Percentiles rank a stretch among this genome's conserved stretches.
Evolutionary conservation across 1,140 invertebrate genomes (phyloP).

Genomic region (Condylostylus longicornis): DNA sequence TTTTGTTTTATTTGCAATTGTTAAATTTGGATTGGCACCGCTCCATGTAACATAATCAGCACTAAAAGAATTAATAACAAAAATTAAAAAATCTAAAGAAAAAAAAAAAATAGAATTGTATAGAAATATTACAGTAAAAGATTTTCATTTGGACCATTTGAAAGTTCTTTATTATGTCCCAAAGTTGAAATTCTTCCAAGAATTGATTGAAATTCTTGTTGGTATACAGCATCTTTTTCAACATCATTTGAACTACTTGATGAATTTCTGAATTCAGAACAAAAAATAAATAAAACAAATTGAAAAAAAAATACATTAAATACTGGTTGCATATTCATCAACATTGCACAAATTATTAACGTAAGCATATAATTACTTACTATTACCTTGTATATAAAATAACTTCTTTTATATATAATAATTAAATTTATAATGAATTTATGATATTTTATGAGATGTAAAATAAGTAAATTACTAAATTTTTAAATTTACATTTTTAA

Average conservation of each 20-base stretch:
- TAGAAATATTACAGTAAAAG: conserved; percentile 46
- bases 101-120: neutral
- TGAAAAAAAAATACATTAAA: no score
- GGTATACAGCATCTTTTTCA: conserved; percentile 32
- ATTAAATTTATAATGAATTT: no score
- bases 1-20: conserved; percentile 30
- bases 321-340: no score
- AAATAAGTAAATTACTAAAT: no score
- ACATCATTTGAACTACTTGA: conserved; percentile 8
- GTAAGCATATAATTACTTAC: no score
- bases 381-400: no score
- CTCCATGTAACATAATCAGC: conserved; percentile 56
- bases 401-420: no score
- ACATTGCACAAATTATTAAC: no score
- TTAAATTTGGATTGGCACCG: conserved; percentile 42
- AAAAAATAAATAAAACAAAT: neutral
- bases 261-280: neutral
- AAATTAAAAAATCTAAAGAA: neutral
- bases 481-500: no score
- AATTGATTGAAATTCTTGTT: conserved; percentile 35
- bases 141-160: conserved; percentile 49
- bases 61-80: conserved; percentile 29
- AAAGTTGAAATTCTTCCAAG: conserved; percentile 36
- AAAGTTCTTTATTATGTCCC: conserved; percentile 43
- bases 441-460: no score